Conservation (phyloP, 92 coral and sea anemone species). For the Meandrina meandrites region DNA sequence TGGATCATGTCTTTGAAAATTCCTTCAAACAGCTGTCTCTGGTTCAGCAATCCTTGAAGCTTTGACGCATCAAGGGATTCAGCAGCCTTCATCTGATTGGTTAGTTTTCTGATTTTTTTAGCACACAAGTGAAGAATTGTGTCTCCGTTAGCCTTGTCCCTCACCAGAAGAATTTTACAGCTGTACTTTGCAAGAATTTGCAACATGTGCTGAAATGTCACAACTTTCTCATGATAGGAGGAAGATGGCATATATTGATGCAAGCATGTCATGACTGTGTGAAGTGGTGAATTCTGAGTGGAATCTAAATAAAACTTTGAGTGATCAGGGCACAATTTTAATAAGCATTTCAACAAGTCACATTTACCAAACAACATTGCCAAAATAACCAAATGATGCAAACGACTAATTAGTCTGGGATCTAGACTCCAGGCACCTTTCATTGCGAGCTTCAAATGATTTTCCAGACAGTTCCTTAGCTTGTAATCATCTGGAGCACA, state of each 20-base stretch:
- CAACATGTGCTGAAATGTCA: conserved; percentile 2
- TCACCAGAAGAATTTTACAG: conserved; percentile 4
- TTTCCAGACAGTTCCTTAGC: conserved; percentile 15
- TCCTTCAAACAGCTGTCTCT: conserved; percentile 8
- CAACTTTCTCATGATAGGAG: not conserved
- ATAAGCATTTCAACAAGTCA: conserved; percentile 10
- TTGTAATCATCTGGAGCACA: not conserved
- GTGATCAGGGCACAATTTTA: not conserved
- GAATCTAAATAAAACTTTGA: not conserved
- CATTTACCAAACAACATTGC: conserved; percentile 23
- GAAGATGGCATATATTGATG: conserved; percentile 16
- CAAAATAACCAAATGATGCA: conserved; percentile 7
- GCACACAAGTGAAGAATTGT: conserved; percentile 32
- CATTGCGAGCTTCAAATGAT: conserved; percentile 9
- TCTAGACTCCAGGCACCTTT: conserved; percentile 15
- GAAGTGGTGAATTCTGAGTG: conserved; percentile 5
- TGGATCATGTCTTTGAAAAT: conserved; percentile 8
- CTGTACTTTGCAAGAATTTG: conserved; percentile 18
- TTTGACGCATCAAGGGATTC: not conserved
- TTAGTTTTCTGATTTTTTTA: conserved; percentile 1
- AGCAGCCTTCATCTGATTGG: not conserved
- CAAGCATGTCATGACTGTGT: not conserved
- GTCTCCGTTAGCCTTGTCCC: not conserved
- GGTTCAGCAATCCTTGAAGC: not conserved
- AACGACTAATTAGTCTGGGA: not conserved